A percentile compares a stretch with the other conserved stretches of the same genome.
Conservation (phyloP, 2,113 vertebrate genomes). For the Esox niger region DNA sequence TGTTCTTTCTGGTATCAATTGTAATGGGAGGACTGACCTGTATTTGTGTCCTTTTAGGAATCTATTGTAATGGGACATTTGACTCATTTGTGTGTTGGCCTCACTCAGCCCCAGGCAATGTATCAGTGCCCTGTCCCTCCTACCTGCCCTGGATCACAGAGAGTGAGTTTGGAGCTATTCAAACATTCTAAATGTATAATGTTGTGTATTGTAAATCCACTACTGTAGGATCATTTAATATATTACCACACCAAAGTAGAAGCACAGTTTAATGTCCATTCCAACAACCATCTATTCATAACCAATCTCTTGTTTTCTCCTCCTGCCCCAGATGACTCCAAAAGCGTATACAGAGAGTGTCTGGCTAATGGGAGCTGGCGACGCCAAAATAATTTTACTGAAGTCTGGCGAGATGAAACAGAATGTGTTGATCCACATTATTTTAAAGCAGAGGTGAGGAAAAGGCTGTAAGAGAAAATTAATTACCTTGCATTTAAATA, state of each 20-base stretch:
- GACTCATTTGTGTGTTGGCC: conserved; percentile 91
- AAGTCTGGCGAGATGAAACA: conserved; percentile 81
- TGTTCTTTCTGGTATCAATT: conserved; percentile 85
- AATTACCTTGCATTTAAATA: background rate
- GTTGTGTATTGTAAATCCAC: too few species aligned
- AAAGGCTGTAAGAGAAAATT: background rate
- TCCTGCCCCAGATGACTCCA: conserved; percentile 67
- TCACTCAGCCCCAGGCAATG: conserved; percentile 84
- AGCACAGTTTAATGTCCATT: too few species aligned
- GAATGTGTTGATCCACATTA: conserved; percentile 78
- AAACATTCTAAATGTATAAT: background rate
- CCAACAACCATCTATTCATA: background rate
- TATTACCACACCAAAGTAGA: too few species aligned
- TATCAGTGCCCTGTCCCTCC: conserved; percentile 87
- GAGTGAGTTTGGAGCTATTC: conserved; percentile 63
- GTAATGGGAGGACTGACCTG: too few species aligned
- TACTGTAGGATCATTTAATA: too few species aligned
- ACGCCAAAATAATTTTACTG: conserved; percentile 76
- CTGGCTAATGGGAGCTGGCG: conserved; percentile 83
- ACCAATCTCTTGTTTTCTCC: background rate
- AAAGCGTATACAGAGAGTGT: conserved; percentile 82
- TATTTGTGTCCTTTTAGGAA: conserved; percentile 60
- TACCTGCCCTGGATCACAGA: conserved; percentile 84
- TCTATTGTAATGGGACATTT: conserved; percentile 85
- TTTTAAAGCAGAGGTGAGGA: conserved; percentile 78